Base-by-base conservation (phyloP, 2,888 invertebrate species). In the Agonopterix alstromeriana region DNA sequence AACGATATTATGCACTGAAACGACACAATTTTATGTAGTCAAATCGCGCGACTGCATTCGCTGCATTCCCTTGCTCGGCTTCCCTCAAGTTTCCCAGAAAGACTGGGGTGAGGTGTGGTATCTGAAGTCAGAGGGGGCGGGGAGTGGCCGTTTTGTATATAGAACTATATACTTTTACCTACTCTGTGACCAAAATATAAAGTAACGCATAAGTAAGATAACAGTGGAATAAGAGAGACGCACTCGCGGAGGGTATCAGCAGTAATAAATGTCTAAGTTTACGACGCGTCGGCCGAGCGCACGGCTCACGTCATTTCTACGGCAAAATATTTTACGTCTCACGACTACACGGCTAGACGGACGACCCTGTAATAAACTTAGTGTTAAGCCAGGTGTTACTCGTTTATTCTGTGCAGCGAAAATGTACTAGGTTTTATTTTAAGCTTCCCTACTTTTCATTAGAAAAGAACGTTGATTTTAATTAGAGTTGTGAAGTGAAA, bases 231-330 rank as follows among this genome's bases (percentile, higher is more conserved):
- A 27, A 27, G 27, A 27, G 27, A 27, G 27, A 27, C 27, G 38
- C 38, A 38, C 38, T 38, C 10, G 38, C 9, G 3, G 38, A 4
- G n/a, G 38, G 38, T 38, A 73, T 75, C 71, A 76, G 70, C 73
- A 59, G 76, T 67, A 77, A 79, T 81, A 80, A 78, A 79, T 67
- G 78, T 77, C 66, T 54, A 52, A 63, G 61, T 67, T 77, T 77
- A 80, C 77, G 80, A 76, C 73, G 60, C 57, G 64, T 67, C 66
- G 51, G 59, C 58, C 62, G 51, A 64, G 66, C 66, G 51, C 58
- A 58, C 62, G 51, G 59, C 54, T 56, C 60, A 58, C 64, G 68
- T 73, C 73, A 71, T 72, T 70, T 62, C 56, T 63, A 51, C 57
- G 53, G 65, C 69, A 70, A 74, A 73, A 77, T 72, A 73, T 73